Evolutionary conservation across 2,797 vertebrate species (phyloP), one percentile per base, ranked within the genome.

Genomic region (Gadopsis marmoratus): DNA sequence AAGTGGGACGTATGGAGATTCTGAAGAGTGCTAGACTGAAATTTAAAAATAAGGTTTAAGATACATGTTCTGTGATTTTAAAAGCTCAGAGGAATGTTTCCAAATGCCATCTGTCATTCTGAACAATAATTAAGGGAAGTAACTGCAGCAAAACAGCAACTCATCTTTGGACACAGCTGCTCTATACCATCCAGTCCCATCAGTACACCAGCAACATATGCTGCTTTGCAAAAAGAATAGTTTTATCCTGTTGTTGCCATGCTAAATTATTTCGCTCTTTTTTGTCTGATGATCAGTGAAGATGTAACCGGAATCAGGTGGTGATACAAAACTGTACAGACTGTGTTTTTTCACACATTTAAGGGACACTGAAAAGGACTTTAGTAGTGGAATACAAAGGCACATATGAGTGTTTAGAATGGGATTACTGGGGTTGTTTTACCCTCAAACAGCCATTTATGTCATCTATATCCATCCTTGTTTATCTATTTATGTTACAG

Each of bases 101-200:
- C 5, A 21, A 56, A 70, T 8, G 37, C 72, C 76, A 80, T 78
- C 71, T 83, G 78, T 78, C 71, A 53, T 39, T 70, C 7, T 14
- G 33, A 65, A 56, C 54, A 13, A 53, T 71, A 76, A 79, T 68
- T 47, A 76, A 72, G 64, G 53, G 71, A 31, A 76, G 29, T 14
- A 33, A 71, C 56, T 55, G 47, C 64, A 45, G 23, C 56, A 62
- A 13, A 17, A 35, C 64, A 64, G 29, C 39, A 55, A 66, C 13
- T 74, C 41, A 23, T 77, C 35, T 53, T 51, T 29, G 58, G 26
- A 69, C 80, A 62, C 83, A 86, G 81, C 66, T 77, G 71, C 71
- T 78, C 33, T 4, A 5, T 29, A 69, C 6, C 21, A 41, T 61
- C 76, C 59, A 13, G 65, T 78, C 75, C 81, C 81, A 60, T 41